Percentiles rank a stretch among this genome's conserved stretches.
Evolutionary conservation across 2,113 vertebrate genomes (phyloP).

Genomic region (Onychorhynchus coronatus): DNA sequence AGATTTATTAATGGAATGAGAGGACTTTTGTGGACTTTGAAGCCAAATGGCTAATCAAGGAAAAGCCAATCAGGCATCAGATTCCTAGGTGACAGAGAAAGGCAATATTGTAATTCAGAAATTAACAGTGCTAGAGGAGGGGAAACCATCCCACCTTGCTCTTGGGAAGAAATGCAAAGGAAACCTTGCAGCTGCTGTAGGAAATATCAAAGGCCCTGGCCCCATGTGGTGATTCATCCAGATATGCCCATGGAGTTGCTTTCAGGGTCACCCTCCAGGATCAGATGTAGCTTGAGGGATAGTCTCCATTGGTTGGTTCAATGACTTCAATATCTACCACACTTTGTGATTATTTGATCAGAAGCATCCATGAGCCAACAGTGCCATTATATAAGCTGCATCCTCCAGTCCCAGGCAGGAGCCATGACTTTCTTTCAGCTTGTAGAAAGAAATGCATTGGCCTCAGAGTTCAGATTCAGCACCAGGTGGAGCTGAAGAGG

Average conservation of each 20-base stretch:
- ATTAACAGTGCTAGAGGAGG: background rate
- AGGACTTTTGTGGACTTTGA: background rate
- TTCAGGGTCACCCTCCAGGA: background rate
- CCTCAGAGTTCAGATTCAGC: background rate
- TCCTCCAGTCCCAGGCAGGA: background rate
- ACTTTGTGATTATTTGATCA: background rate
- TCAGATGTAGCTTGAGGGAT: background rate
- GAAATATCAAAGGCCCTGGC: background rate
- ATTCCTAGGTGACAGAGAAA: background rate
- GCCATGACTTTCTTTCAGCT: background rate
- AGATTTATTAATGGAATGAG: background rate
- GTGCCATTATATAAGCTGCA: background rate
- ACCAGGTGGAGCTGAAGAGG: background rate
- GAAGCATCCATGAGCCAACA: background rate
- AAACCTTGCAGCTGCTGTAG: background rate
- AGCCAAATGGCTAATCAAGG: background rate
- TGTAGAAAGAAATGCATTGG: background rate
- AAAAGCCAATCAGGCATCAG: background rate
- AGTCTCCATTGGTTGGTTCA: background rate
- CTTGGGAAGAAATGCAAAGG: background rate
- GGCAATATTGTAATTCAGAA: background rate
- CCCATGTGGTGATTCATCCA: background rate
- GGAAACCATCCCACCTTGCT: background rate
- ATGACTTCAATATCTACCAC: background rate
- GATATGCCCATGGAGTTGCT: background rate